These are phyloP conservation scores for Macrosteles quadrilineatus DNA, from an alignment of 1,140 invertebrate species.

Conservation along the genomic window DNA sequence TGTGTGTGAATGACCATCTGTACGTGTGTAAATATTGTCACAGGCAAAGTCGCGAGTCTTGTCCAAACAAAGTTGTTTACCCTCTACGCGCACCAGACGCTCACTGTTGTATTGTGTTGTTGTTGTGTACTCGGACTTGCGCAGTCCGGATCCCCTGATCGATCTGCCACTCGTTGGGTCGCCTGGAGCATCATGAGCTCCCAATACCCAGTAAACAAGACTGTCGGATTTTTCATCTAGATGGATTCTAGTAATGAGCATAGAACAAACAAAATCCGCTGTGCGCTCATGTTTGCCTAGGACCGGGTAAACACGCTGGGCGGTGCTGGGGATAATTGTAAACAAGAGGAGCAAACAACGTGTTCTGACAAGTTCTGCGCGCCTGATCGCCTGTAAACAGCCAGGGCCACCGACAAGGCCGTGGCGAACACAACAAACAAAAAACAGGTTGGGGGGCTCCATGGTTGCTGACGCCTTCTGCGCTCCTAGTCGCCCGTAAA, in stretches of 20 bases:
- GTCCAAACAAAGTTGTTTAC: slow-evolving; percentile 15
- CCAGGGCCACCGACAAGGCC: not conserved
- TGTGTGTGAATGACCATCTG: not conserved
- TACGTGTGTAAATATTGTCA: slow-evolving; percentile 16
- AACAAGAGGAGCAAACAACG: slow-evolving; percentile 10
- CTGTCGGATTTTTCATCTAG: slow-evolving; percentile 38
- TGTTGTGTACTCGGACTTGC: slow-evolving; percentile 12
- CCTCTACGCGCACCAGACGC: not conserved
- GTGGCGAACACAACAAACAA: slow-evolving; percentile 24
- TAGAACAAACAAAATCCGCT: slow-evolving; percentile 16
- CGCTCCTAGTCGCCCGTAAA: slow-evolving; percentile 17
- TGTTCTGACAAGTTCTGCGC: not conserved
- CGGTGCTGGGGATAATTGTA: not conserved
- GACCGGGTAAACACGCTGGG: slow-evolving; percentile 24
- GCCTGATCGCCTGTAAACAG: slow-evolving; percentile 25
- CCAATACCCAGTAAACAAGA: slow-evolving; percentile 39
- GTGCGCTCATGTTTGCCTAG: slow-evolving; percentile 23
- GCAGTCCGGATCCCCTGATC: not conserved
- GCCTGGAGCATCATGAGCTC: slow-evolving; percentile 28
- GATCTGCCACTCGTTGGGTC: slow-evolving; percentile 15
- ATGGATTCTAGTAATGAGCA: not conserved
- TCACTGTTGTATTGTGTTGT: slow-evolving; percentile 3
- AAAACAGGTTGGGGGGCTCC: not conserved
- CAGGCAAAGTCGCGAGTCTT: slow-evolving; percentile 15
- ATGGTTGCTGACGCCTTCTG: not conserved